Evolutionary conservation across 2,888 invertebrate species (phyloP).

Genomic region (Nemotelus pantherinus): DNA sequence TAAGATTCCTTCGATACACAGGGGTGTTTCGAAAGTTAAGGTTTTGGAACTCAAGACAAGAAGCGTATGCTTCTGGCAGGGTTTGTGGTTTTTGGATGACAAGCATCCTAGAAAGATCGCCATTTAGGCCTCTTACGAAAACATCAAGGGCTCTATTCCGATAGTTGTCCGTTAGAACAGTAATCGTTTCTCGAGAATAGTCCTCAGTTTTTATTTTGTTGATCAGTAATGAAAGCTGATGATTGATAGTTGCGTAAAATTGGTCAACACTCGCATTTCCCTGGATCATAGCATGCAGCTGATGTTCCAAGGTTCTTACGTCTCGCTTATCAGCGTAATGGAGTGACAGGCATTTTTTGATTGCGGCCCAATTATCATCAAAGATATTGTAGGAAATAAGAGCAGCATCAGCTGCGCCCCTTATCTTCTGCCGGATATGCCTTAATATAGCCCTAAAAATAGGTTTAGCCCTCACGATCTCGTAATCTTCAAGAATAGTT

Average conservation of each 20-base stretch:
- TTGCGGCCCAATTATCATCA: constrained; percentile 11
- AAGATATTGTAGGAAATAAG: constrained; percentile 35
- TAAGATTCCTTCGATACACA: background rate
- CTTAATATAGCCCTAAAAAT: constrained; percentile 21
- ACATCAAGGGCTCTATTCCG: constrained; percentile 15
- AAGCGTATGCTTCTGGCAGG: constrained; percentile 32
- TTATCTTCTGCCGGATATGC: constrained; percentile 23
- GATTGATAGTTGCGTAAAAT: background rate
- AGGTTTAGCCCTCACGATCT: constrained; percentile 1
- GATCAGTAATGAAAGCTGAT: background rate
- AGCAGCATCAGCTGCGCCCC: constrained; percentile 15
- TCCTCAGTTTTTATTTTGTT: constrained; percentile 14
- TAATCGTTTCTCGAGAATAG: constrained; percentile 10
- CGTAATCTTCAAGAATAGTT: constrained; percentile 11
- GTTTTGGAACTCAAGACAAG: constrained; percentile 39
- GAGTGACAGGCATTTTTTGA: constrained; percentile 21
- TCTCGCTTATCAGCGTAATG: constrained; percentile 33
- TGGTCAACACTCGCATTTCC: too few relatives aligned
- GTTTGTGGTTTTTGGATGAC: constrained; percentile 39
- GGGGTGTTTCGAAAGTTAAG: constrained; percentile 26
- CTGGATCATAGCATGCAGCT: constrained; percentile 13
- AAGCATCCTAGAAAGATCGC: constrained; percentile 27
- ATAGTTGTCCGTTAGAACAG: constrained; percentile 7
- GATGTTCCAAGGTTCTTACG: constrained; percentile 33
- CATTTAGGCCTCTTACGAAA: constrained; percentile 30